phyloP scores from a whole-genome alignment of 2,888 invertebrate genomes.

The Pogonocherus hispidulus region DNA sequence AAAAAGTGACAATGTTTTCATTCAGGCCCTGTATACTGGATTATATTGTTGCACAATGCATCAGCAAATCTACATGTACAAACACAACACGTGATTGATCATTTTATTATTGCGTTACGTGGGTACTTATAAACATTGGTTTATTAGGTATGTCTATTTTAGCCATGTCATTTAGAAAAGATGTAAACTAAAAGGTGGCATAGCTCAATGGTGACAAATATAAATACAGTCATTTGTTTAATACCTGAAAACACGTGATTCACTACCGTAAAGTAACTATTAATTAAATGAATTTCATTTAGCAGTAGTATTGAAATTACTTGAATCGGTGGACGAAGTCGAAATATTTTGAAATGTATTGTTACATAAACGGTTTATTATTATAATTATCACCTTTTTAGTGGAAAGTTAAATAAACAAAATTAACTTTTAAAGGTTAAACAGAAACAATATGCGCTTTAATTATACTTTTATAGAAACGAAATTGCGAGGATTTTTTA shows the following conservation, averaged over 20 bases:
- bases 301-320: background rate
- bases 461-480: background rate
- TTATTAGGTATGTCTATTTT: background rate
- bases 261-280: conserved; percentile 23
- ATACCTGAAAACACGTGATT: conserved; percentile 20
- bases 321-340: background rate
- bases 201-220: conserved; percentile 10
- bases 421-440: conserved; percentile 15
- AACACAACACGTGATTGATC: conserved; percentile 1
- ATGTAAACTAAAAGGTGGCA: background rate
- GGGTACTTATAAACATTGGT: background rate
- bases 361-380: conserved; percentile 33
- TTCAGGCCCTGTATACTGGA: background rate
- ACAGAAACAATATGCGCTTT: conserved; percentile 17
- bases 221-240: conserved; percentile 19
- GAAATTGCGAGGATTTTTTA: background rate
- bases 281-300: conserved; percentile 10
- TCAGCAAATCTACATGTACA: background rate
- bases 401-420: conserved; percentile 35
- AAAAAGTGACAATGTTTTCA: background rate
- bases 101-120: background rate
- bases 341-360: conserved; percentile 31
- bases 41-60: background rate
- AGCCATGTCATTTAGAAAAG: background rate
- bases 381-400: conserved; percentile 39